Base-by-base conservation (phyloP, 1,140 invertebrate genomes). In the Cyphomyrmex costatus region DNA sequence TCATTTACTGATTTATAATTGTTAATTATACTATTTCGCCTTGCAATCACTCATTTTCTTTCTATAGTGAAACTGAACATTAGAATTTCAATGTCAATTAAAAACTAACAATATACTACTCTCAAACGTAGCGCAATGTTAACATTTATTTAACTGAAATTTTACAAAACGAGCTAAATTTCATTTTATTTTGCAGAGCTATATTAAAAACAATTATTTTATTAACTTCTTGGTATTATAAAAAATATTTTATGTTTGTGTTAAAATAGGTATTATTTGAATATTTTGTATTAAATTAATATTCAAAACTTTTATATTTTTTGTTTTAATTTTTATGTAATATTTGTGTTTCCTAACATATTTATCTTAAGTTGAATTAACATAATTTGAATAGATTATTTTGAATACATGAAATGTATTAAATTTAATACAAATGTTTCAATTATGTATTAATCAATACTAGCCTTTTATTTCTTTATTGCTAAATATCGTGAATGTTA, bases 1-100 rank as follows among this genome's bases (percentile, higher is more conserved):
- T 42, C 3, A 30, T 10, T 16, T n/a, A 10, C 2, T 27, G 33
- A 42, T 77, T 16, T 85, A 63, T 78, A 21, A 74, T 16, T 42
- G 8, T 84, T 61, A 16, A 51, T 66, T 42, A n/a, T 16, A n/a
- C 56, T 46, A 80, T 78, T 46, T 53, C 19, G 14, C 33, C 2
- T 76, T 33, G 30, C 36, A 10, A 58, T 36, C n/a, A 14, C 3
- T 66, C 19, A 30, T 82, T 42, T 46, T 71, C 19, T 21, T 46
- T 65, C n/a, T 78, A 8, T 1, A 21, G 24, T 21, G 14, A 33
- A 42, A 30, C 24, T 56, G 1, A 2, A 61, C 0, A 74, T 74
- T 24, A 16, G 24, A 33, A 2, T 30, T 82, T 16, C 12, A n/a
- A 42, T 12, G 36, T 42, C 36, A 42, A 12, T 58, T 66, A 66